A percentile compares a stretch with the other conserved stretches of the same genome.
Evolutionary conservation across 2,113 vertebrate species (phyloP).

Genomic region (Misgurnus anguillicaudatus): DNA sequence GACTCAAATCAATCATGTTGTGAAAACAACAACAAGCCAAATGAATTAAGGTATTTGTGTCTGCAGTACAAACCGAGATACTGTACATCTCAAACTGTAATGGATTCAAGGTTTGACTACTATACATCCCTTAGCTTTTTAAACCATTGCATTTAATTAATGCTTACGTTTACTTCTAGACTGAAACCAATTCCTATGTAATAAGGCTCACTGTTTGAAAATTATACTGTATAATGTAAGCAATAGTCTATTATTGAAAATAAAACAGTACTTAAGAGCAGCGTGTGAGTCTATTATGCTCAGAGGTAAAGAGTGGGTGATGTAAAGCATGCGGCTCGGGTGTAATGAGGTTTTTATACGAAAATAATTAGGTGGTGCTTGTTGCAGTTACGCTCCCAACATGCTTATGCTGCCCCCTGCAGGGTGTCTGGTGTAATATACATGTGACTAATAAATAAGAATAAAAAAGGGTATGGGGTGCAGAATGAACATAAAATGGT

Average conservation of each 20-base stretch:
- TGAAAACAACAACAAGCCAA: too few relatives aligned
- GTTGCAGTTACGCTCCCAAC: neutral
- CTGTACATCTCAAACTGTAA: too few relatives aligned
- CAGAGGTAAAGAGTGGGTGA: neutral
- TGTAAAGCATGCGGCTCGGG: neutral
- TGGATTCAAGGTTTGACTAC: too few relatives aligned
- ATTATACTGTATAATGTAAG: neutral
- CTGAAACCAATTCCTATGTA: neutral
- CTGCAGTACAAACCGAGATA: too few relatives aligned
- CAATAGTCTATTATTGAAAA: neutral
- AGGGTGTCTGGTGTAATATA: slow-evolving; percentile 1
- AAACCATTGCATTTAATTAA: too few relatives aligned
- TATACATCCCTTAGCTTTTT: too few relatives aligned
- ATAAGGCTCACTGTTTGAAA: neutral
- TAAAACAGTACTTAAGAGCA: neutral
- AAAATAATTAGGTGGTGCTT: neutral
- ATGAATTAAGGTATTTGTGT: too few relatives aligned
- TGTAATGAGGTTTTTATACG: neutral
- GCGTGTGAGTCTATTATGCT: neutral
- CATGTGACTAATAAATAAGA: neutral
- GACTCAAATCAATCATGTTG: too few relatives aligned
- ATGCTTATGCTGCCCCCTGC: slow-evolving; percentile 31
- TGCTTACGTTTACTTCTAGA: neutral
- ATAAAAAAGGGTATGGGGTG: too few relatives aligned
- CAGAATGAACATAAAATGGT: too few relatives aligned